Conservation (phyloP, 2,797 vertebrate genomes). For the Myotis vivesi region DNA sequence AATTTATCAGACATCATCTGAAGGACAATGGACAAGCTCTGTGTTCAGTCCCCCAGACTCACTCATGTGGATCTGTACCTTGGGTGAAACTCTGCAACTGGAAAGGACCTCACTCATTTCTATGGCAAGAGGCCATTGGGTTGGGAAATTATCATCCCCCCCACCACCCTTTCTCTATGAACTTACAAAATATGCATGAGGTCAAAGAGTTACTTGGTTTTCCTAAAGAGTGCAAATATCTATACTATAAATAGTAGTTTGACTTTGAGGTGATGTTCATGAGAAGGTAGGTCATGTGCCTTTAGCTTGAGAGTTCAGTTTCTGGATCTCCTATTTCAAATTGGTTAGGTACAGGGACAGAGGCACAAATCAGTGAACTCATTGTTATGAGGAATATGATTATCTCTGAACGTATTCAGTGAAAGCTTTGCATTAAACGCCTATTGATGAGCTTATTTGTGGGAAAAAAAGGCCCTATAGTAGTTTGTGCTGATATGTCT, state of each 20-base stretch:
- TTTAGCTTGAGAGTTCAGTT: not conserved
- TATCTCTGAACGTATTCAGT: not conserved
- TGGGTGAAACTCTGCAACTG: not conserved
- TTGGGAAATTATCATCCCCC: not conserved
- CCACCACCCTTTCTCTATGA: not conserved
- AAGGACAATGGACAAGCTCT: not conserved
- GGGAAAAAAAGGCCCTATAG: not conserved
- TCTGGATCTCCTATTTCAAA: constrained; percentile 27
- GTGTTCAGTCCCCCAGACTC: not conserved
- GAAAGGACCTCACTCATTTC: not conserved
- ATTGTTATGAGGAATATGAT: not conserved
- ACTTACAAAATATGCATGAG: not conserved
- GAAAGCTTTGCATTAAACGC: not conserved
- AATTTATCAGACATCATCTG: not conserved
- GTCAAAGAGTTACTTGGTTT: not conserved
- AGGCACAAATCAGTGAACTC: not conserved
- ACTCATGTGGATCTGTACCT: not conserved
- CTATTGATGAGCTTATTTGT: not conserved
- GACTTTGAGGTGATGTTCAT: not conserved
- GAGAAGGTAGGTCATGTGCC: not conserved
- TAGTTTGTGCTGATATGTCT: not conserved
- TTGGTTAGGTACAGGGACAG: not conserved
- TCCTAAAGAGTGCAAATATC: not conserved
- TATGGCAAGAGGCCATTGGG: too few species aligned
- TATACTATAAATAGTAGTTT: not conserved